Conservation (phyloP, 2,113 vertebrate genomes). For the Forbesichthys agassizii region DNA sequence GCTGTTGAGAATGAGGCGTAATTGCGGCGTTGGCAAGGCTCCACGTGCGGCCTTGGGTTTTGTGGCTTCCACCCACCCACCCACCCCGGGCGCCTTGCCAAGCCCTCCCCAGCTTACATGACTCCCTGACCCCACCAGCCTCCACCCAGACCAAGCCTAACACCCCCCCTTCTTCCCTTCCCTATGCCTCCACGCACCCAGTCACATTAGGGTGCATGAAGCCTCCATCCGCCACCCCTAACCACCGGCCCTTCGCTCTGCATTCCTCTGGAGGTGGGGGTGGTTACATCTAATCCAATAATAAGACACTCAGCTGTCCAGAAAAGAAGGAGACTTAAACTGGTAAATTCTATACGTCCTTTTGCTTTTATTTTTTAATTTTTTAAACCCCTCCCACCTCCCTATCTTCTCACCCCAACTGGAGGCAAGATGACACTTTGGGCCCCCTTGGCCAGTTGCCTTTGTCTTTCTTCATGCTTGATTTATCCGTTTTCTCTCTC, state of each 20-base stretch:
- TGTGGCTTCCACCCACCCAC: conserved; percentile 30
- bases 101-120: conserved; percentile 60
- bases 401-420: conserved; percentile 58
- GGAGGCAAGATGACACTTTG: conserved; percentile 70
- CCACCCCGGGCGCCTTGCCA: conserved; percentile 56
- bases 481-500: conserved; percentile 59
- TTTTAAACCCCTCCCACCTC: conserved; percentile 14
- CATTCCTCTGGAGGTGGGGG: conserved; percentile 62
- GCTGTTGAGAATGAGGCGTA: conserved; percentile 79
- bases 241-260: conserved; percentile 63
- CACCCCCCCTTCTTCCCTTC: conserved; percentile 9
- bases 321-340: conserved; percentile 78
- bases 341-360: conserved; percentile 73
- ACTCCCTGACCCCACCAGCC: conserved; percentile 58
- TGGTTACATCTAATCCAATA: conserved; percentile 82
- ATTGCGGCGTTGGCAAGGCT: conserved; percentile 73
- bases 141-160: conserved; percentile 21
- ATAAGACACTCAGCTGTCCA: conserved; percentile 83
- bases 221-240: conserved; percentile 56
- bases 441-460: conserved; percentile 68
- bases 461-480: conserved; percentile 67
- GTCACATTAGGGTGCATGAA: conserved; percentile 48
- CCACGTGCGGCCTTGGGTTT: conserved; percentile 67
- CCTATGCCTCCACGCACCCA: conserved; percentile 50
- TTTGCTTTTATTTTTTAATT: background rate